Conservation (phyloP, 1,140 invertebrate species). For the Drosophila burlai region DNA sequence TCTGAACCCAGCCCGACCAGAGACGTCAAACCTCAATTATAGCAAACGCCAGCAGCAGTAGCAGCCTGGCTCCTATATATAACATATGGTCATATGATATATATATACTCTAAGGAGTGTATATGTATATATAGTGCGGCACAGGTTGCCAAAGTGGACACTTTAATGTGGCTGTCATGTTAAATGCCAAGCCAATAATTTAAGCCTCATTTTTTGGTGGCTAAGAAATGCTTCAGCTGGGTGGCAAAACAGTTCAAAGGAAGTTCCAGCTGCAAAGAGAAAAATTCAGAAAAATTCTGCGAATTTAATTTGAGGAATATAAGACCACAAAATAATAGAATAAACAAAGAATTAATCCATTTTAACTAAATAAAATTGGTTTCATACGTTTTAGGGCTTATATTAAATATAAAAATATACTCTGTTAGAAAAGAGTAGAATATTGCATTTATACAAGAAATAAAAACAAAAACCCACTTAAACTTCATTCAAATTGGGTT, state of each 20-base stretch:
- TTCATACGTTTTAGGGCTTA: too few relatives aligned
- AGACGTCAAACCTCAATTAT: slow-evolving; percentile 71
- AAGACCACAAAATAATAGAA: not conserved
- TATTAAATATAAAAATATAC: too few relatives aligned
- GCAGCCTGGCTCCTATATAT: slow-evolving; percentile 40
- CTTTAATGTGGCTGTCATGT: slow-evolving; percentile 83
- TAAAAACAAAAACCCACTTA: too few relatives aligned
- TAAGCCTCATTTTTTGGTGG: slow-evolving; percentile 74
- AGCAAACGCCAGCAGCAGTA: slow-evolving; percentile 65
- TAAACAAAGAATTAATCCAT: too few relatives aligned
- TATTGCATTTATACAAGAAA: too few relatives aligned
- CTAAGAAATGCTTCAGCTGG: slow-evolving; percentile 71
- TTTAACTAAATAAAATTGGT: not conserved
- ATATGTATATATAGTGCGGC: slow-evolving; percentile 21
- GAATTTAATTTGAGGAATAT: too few relatives aligned
- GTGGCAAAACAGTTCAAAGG: slow-evolving; percentile 55
- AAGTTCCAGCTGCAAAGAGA: slow-evolving; percentile 2
- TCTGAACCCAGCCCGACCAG: slow-evolving; percentile 31
- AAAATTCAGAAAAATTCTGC: slow-evolving; percentile 22
- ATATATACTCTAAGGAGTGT: slow-evolving; percentile 19
- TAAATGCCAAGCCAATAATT: slow-evolving; percentile 81
- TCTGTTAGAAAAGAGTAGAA: too few relatives aligned
- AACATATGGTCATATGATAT: slow-evolving; percentile 42
- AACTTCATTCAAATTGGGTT: too few relatives aligned
- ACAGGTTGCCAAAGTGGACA: slow-evolving; percentile 81